Percentiles rank a stretch among this genome's conserved stretches.
Evolutionary conservation across 2,888 invertebrate genomes (phyloP).

Genomic region (Brenthis hecate): DNA sequence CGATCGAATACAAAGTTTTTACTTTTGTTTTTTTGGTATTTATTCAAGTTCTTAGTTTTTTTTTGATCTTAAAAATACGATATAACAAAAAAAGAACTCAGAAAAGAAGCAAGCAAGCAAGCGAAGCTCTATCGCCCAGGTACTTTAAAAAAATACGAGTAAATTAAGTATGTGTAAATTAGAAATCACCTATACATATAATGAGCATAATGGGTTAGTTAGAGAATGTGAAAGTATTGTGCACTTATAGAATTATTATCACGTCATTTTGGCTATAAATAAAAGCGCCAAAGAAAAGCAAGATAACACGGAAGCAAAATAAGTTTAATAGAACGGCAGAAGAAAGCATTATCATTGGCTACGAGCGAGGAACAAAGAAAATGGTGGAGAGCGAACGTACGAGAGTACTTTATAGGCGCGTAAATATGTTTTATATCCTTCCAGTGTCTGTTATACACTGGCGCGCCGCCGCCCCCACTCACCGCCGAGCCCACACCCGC

Average conservation of each 20-base stretch:
- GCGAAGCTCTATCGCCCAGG: too few relatives aligned
- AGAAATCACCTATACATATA: neutral
- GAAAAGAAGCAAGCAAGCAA: too few relatives aligned
- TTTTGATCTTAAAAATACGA: too few relatives aligned
- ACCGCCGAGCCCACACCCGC: constrained; percentile 43
- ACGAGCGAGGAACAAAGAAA: constrained; percentile 81
- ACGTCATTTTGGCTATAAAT: constrained; percentile 76
- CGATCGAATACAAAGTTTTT: too few relatives aligned
- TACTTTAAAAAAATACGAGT: neutral
- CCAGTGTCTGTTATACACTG: constrained; percentile 82
- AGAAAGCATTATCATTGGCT: constrained; percentile 82
- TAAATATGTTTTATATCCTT: constrained; percentile 83
- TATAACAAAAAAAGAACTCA: too few relatives aligned
- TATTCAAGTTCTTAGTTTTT: too few relatives aligned
- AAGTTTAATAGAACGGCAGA: constrained; percentile 81
- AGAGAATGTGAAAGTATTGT: neutral
- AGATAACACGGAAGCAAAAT: constrained; percentile 80
- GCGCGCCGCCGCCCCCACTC: constrained; percentile 71
- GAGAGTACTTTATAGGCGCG: constrained; percentile 83
- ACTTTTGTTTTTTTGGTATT: too few relatives aligned
- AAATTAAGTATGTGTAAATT: neutral
- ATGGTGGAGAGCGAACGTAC: constrained; percentile 80
- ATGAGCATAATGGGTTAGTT: neutral
- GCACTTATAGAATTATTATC: constrained; percentile 54
- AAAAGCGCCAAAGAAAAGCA: constrained; percentile 76